A percentile compares a stretch with the other conserved stretches of the same genome.
Conservation (phyloP, 2,888 invertebrate species). For the Fabriciana adippe region DNA sequence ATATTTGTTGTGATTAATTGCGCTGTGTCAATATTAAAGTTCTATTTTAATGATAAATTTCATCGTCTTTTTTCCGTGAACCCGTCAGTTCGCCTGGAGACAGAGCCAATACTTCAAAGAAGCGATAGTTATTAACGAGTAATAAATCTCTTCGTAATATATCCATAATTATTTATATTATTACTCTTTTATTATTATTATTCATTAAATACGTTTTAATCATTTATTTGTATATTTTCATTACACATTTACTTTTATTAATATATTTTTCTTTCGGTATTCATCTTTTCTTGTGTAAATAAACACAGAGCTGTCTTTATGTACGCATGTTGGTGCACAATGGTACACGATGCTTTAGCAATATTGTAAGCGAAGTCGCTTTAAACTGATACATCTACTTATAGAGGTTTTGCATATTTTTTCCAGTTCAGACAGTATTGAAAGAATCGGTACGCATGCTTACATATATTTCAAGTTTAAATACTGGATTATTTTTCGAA, state of each 20-base stretch:
- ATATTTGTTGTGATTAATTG: conserved; percentile 34
- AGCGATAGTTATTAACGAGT: conserved; percentile 94
- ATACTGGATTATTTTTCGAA: conserved; percentile 18
- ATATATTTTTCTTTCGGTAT: conserved; percentile 51
- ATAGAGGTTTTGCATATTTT: conserved; percentile 59
- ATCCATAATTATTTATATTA: conserved; percentile 67
- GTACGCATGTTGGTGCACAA: conserved; percentile 73
- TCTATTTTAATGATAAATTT: conserved; percentile 67
- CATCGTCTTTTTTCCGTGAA: conserved; percentile 69
- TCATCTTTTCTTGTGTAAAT: conserved; percentile 53
- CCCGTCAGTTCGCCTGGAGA: conserved; percentile 94
- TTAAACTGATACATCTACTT: conserved; percentile 48
- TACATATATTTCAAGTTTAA: conserved; percentile 42
- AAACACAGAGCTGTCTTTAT: conserved; percentile 59
- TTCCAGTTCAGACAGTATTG: conserved; percentile 68
- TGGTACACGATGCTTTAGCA: conserved; percentile 59
- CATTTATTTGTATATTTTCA: conserved; percentile 67
- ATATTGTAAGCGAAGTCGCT: conserved; percentile 50
- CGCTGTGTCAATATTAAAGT: conserved; percentile 48
- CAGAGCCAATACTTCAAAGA: conserved; percentile 98
- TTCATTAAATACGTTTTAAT: conserved; percentile 70
- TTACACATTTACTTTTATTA: conserved; percentile 55
- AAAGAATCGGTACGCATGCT: conserved; percentile 75
- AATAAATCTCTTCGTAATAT: conserved; percentile 83
- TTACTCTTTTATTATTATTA: conserved; percentile 71